phyloP scores from a whole-genome alignment of 2,888 invertebrate genomes.

The Drosophila buzzatii region DNA sequence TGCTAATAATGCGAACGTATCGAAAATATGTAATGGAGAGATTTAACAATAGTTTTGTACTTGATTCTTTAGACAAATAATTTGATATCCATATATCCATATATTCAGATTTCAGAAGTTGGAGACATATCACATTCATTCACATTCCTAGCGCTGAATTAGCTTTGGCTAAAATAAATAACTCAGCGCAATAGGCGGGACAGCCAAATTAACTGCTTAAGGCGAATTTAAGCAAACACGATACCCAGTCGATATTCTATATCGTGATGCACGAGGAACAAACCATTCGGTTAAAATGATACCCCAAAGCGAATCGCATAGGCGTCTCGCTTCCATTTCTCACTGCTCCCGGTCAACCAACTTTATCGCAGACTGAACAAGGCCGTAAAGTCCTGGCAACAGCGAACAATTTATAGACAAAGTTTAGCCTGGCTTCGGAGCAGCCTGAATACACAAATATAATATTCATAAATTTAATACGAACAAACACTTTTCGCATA shows the following conservation, averaged over 20 bases:
- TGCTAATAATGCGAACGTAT: too few species aligned
- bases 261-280: constrained; percentile 54
- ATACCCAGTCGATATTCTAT: constrained; percentile 60
- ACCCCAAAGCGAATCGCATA: constrained; percentile 56
- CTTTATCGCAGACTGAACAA: constrained; percentile 26
- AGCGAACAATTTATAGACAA: constrained; percentile 68
- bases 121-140: neutral
- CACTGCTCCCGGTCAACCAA: constrained; percentile 3
- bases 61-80: too few species aligned
- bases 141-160: neutral
- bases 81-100: too few species aligned
- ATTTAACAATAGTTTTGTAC: too few species aligned
- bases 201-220: neutral
- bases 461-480: constrained; percentile 80
- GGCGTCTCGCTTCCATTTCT: constrained; percentile 38
- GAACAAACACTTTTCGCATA: constrained; percentile 76
- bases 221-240: constrained; percentile 7
- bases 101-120: too few species aligned
- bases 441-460: constrained; percentile 57
- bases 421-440: constrained; percentile 54
- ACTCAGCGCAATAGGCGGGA: neutral
- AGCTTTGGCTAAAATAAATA: neutral
- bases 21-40: too few species aligned
- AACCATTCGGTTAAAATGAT: constrained; percentile 63
- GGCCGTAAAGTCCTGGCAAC: constrained; percentile 47